Evolutionary conservation across 2,797 vertebrate genomes (phyloP), one percentile per base, ranked within the genome.

Genomic region (Psittacula echo): DNA sequence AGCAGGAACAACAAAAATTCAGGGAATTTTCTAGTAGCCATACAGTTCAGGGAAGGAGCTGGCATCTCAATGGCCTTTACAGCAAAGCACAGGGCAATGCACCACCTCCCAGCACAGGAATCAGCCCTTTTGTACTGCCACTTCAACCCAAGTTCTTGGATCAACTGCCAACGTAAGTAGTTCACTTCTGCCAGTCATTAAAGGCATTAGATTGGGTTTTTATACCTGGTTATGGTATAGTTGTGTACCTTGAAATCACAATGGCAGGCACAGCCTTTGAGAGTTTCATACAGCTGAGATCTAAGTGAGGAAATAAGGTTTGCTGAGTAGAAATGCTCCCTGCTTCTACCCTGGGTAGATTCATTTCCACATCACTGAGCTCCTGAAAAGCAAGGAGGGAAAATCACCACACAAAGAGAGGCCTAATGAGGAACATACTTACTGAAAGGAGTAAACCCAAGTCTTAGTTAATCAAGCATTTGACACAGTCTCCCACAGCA

Each of bases 291-390:
- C 51, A 72, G 50, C 42, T n/a, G 58, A 72, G 68, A 45, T 13
- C 47, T 34, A 15, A 70, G 23, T 4, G 44, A 76, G 37, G 34
- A 58, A 79, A 11, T 24, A 22, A 44, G 19, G 13, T 53, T 70
- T 91, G 58, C 79, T 68, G 66, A 78, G 1, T 64, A 71, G 53
- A 86, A 90, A 65, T n/a, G 39, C 29, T 91, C 77, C 72, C 54
- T 39, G 67, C 53, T 87, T 56, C 71, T 85, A 48, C 47, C 78
- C 75, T 68, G 23, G 45, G 39, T 53, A 41, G 56, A 71, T 89
- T 79, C 26, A 5, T 85, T 96, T 91, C 92, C 82, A 80, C 89
- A 87, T 73, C 91, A 62, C 45, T 77, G 78, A 92, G 81, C 85
- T 87, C 75, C 81, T 91, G 91, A 87, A 89, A 88, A 90, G 88